Evolutionary conservation across 2,113 vertebrate species (phyloP).

Genomic region (Limanda limanda): DNA sequence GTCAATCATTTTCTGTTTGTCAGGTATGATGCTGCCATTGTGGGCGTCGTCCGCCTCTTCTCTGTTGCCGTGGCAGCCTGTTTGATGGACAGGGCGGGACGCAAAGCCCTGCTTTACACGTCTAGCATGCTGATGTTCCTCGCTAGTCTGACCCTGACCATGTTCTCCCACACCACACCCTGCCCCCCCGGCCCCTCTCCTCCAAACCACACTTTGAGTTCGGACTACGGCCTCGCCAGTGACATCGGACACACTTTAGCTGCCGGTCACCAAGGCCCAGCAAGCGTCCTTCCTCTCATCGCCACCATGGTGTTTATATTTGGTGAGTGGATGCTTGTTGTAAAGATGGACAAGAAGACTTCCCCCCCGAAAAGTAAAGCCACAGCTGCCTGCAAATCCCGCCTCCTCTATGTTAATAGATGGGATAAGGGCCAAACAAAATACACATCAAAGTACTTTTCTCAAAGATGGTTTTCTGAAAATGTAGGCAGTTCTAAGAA

Average conservation of each 20-base stretch:
- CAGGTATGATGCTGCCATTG: conserved; percentile 88
- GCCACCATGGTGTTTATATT: conserved; percentile 92
- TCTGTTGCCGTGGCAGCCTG: conserved; percentile 86
- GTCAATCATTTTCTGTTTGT: background rate
- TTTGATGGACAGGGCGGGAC: conserved; percentile 93
- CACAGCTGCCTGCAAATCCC: no score
- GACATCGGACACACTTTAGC: conserved; percentile 16
- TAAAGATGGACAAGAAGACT: no score
- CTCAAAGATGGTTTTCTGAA: no score
- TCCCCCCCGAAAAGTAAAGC: no score
- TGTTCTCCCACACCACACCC: conserved; percentile 76
- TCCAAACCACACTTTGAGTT: conserved; percentile 45
- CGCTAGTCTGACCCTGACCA: conserved; percentile 86
- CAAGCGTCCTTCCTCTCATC: conserved; percentile 86
- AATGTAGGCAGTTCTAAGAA: no score
- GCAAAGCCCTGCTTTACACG: conserved; percentile 90
- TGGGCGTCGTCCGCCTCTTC: conserved; percentile 87
- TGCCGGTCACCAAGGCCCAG: conserved; percentile 60
- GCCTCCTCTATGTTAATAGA: no score
- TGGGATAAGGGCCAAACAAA: no score
- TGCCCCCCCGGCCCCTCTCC: conserved; percentile 34
- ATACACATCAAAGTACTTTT: no score
- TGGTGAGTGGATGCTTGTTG: conserved; percentile 79
- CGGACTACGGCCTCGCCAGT: conserved; percentile 11
- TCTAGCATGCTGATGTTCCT: conserved; percentile 90